A percentile compares a stretch with the other conserved stretches of the same genome.
Evolutionary conservation across 2,888 invertebrate species (phyloP).

Genomic region (Magallana nippona): DNA sequence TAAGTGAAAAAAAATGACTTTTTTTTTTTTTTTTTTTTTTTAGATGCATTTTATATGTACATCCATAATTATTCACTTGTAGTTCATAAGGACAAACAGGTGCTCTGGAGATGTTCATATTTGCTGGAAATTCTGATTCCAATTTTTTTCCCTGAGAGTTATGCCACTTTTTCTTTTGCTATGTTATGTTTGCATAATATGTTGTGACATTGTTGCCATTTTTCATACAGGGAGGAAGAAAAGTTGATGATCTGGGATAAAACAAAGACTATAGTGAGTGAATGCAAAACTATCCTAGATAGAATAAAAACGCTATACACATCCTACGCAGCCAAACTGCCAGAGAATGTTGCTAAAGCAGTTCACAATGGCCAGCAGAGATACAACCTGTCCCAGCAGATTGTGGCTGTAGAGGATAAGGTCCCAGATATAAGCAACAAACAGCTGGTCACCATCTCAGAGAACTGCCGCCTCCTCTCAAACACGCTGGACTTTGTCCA

Average conservation of each 20-base stretch:
- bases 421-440: slow-evolving; percentile 43
- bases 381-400: slow-evolving; percentile 5
- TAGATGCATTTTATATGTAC: too few species aligned
- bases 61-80: too few species aligned
- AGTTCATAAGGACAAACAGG: too few species aligned
- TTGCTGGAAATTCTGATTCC: too few species aligned
- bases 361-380: slow-evolving; percentile 32
- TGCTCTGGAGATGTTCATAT: too few species aligned
- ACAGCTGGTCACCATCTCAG: slow-evolving; percentile 50
- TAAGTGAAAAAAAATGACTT: background rate
- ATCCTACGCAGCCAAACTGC: slow-evolving; percentile 35
- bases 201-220: background rate
- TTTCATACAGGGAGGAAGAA: slow-evolving; percentile 56
- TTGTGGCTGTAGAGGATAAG: background rate
- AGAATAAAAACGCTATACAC: slow-evolving; percentile 34
- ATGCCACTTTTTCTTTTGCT: too few species aligned
- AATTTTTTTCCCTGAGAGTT: background rate
- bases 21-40: too few species aligned
- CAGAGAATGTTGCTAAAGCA: slow-evolving; percentile 38
- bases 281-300: slow-evolving; percentile 47
- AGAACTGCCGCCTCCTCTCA: slow-evolving; percentile 50
- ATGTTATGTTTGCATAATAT: background rate
- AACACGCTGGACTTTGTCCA: slow-evolving; percentile 61
- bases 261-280: slow-evolving; percentile 49
- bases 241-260: slow-evolving; percentile 56